Conservation (phyloP, 2,113 vertebrate genomes). For the Muscicapa adusta region DNA sequence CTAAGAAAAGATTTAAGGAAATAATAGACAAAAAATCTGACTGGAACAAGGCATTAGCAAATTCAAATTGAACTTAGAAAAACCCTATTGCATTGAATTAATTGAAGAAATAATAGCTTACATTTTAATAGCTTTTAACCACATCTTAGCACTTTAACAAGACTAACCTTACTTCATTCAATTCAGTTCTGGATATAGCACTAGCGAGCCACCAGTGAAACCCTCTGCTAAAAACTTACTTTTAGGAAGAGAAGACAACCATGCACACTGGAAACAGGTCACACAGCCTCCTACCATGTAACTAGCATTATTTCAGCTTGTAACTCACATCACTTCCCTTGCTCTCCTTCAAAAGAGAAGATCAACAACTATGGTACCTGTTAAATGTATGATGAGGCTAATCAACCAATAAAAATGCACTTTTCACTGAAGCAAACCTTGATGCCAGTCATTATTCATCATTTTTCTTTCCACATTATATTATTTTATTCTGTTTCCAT, state of each 20-base stretch:
- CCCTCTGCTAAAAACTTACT: background rate
- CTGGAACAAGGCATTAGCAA: background rate
- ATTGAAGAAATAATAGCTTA: background rate
- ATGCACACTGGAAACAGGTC: background rate
- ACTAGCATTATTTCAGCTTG: background rate
- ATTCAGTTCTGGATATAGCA: background rate
- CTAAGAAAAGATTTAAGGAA: background rate
- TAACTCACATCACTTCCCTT: background rate
- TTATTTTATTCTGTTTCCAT: background rate
- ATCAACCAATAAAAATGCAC: background rate
- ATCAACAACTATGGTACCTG: background rate
- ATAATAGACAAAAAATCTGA: background rate
- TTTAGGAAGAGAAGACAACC: background rate
- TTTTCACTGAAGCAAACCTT: background rate
- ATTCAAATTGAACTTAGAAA: background rate
- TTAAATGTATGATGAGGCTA: background rate
- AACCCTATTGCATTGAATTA: background rate
- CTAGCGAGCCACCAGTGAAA: background rate
- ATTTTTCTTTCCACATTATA: background rate
- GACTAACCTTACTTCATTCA: background rate
- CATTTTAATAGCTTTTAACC: background rate
- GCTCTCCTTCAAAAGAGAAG: background rate
- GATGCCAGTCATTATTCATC: background rate
- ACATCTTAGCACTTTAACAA: background rate
- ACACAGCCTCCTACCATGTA: background rate